These are phyloP conservation scores for Tonatia bakeri DNA, from an alignment of 2,113 vertebrate genomes.

Conservation along the genomic window DNA sequence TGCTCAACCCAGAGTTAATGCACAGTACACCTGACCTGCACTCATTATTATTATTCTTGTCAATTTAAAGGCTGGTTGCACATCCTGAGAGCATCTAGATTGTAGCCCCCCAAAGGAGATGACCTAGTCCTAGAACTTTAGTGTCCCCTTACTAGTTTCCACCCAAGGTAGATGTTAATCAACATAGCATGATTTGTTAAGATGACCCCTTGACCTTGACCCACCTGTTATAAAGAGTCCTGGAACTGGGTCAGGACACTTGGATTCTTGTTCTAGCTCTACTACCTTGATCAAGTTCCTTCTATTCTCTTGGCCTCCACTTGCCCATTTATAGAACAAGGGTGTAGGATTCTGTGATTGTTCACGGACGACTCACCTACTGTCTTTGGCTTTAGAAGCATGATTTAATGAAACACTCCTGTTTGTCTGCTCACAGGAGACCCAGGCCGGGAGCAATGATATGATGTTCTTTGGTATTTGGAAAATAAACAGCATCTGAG, in stretches of 20 bases:
- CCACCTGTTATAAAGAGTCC: not conserved
- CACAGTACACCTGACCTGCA: accelerated
- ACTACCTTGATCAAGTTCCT: not conserved
- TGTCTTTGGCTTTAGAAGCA: not conserved
- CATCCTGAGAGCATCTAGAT: not conserved
- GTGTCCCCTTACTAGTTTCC: not conserved
- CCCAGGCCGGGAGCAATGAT: not conserved
- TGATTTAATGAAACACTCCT: not conserved
- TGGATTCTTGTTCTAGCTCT: not conserved
- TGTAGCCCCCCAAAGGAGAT: not conserved
- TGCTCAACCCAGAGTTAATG: not conserved
- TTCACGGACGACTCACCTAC: not conserved
- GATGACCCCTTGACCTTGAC: not conserved
- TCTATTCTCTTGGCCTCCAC: not conserved
- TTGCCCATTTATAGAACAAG: not conserved
- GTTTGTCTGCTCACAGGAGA: not conserved
- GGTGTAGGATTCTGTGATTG: not conserved
- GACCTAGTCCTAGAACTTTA: not conserved
- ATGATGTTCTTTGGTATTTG: not conserved
- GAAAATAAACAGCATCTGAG: not conserved
- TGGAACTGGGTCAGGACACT: not conserved
- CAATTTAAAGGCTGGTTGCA: not conserved
- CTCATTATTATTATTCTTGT: not conserved
- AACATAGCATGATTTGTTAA: not conserved
- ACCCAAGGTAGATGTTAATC: not conserved